Evolutionary conservation across 2,113 vertebrate species (phyloP).

Genomic region (Athene cunicularia): DNA sequence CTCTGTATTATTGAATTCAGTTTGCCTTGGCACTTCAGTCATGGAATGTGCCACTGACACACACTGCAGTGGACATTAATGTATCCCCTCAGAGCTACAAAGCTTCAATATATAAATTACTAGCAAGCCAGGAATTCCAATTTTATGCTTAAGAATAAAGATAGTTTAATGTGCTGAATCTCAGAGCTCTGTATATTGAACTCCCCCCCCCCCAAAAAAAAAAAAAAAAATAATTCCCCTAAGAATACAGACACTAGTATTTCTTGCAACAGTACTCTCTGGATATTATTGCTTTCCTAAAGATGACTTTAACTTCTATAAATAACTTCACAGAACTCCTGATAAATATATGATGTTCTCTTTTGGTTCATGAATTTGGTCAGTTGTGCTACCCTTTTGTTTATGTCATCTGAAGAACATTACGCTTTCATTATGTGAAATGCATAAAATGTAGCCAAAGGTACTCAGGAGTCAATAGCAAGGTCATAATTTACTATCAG

Average conservation of each 20-base stretch:
- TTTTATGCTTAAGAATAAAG: constrained; percentile 15
- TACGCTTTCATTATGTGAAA: constrained; percentile 48
- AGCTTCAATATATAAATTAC: constrained; percentile 4
- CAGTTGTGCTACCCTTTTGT: neutral
- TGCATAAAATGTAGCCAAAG: constrained; percentile 48
- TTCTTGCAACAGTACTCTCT: neutral
- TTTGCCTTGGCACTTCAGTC: constrained; percentile 7
- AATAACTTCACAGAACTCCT: constrained; percentile 17
- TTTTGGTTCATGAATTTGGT: neutral
- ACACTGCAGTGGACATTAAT: neutral
- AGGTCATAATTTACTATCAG: constrained; percentile 67
- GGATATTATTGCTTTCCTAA: constrained; percentile 2
- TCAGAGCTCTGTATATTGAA: neutral
- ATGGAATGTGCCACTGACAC: neutral
- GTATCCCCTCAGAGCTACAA: neutral
- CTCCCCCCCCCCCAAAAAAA: neutral
- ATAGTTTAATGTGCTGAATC: neutral
- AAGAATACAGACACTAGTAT: neutral
- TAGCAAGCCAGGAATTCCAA: neutral
- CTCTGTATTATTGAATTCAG: constrained; percentile 31
- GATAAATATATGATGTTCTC: neutral
- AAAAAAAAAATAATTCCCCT: neutral
- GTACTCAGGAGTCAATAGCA: constrained; percentile 54
- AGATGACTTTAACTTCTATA: neutral
- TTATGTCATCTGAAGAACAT: constrained; percentile 36